Evolutionary conservation across 2,113 vertebrate genomes (phyloP), one percentile per base, ranked within the genome.

Genomic region (Nothoprocta perdicaria): DNA sequence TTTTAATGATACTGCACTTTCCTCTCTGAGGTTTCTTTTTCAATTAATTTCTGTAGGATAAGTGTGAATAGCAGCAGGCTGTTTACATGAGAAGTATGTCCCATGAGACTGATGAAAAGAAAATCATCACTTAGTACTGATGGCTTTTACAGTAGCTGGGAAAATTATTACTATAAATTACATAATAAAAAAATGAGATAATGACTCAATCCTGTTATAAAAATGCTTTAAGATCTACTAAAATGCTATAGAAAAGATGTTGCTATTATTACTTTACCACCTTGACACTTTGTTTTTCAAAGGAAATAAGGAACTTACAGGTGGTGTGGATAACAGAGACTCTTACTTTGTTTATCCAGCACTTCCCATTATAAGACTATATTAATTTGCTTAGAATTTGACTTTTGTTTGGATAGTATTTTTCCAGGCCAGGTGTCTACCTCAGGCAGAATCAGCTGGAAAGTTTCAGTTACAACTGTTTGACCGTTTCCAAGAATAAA

Each of bases 71-170:
- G 89, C 31, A 94, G 88, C 45, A 74, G 80, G 45, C 84, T 94
- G 84, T 91, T 96, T 94, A 94, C 73, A 80, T 81, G 88, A 94
- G 87, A 91, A 92, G 35, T 50, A 48, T 67, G 52, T 94, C 91
- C 62, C 73, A 73, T 43, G 84, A 84, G 92, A 61, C 84, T 90
- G 84, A 92, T 88, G 84, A 87, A 84, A 87, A 92, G 91, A 94
- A 94, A 80, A 63, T 93, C 72, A 91, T 81, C 87, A 45, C 76
- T 94, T 95, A 85, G 65, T 65, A 74, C 67, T 88, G 77, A 92
- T 91, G 43, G 68, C 67, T 71, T 91, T 90, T 88, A 89, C 89
- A 90, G 63, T 66, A 92, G 80, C 91, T 81, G 69, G 67, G 61
- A 93, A 95, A 93, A 93, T 41, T 86, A 93, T 91, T 88, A 72